Evolutionary conservation across 2,113 vertebrate species (phyloP).

Genomic region (Phalacrocorax carbo): DNA sequence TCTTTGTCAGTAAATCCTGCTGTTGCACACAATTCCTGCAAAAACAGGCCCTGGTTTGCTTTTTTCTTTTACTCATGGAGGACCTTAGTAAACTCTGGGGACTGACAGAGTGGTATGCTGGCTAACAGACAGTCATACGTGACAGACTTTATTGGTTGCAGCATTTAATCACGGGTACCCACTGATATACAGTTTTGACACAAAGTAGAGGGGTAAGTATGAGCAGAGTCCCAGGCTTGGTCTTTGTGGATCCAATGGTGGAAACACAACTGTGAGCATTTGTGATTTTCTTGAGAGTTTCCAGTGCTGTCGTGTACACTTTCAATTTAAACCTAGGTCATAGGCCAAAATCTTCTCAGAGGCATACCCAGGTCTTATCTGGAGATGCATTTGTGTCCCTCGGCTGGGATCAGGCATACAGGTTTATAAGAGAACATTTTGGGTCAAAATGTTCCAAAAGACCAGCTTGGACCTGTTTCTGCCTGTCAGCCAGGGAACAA

Average conservation of each 20-base stretch:
- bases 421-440: neutral
- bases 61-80: neutral
- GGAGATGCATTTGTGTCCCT: neutral
- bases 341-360: neutral
- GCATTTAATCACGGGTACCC: neutral
- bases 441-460: neutral
- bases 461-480: neutral
- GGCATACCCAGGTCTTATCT: neutral
- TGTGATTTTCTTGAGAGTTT: slow-evolving; percentile 5
- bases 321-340: neutral
- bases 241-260: neutral
- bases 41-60: neutral
- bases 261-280: neutral
- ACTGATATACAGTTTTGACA: neutral
- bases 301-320: neutral
- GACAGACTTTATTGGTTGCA: neutral
- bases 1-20: neutral
- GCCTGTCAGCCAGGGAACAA: neutral
- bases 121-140: neutral
- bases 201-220: neutral
- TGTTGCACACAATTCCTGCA: neutral
- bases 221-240: slow-evolving; percentile 1
- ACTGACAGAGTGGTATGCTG: neutral
- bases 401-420: neutral
- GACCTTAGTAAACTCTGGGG: neutral